Percentiles rank a stretch among this genome's conserved stretches.
Evolutionary conservation across 2,888 invertebrate genomes (phyloP).

Genomic region (Eupithecia subfuscata): DNA sequence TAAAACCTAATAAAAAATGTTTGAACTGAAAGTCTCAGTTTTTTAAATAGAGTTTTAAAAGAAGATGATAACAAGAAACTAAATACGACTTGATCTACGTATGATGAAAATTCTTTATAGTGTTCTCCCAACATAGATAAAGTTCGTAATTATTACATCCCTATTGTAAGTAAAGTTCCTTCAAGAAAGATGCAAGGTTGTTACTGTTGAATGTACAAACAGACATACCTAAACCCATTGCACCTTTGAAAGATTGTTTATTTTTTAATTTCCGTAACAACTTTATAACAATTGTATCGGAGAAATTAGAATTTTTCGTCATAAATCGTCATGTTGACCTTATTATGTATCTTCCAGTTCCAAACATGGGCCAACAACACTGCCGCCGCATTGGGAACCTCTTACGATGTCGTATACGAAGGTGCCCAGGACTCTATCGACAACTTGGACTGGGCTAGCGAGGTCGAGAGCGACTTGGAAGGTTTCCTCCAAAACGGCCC

Average conservation of each 20-base stretch:
- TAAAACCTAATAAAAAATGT: neutral
- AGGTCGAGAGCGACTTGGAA: conserved; percentile 54
- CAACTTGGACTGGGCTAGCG: conserved; percentile 58
- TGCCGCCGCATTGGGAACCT: conserved; percentile 48
- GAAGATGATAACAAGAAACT: neutral
- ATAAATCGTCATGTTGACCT: neutral
- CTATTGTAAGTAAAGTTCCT: no score
- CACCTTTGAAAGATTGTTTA: neutral
- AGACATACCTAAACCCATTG: neutral
- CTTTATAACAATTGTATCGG: neutral
- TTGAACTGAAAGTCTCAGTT: neutral
- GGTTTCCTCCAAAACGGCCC: conserved; percentile 57
- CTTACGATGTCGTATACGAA: conserved; percentile 48
- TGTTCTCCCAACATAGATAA: no score
- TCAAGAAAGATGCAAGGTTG: no score
- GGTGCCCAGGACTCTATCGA: conserved; percentile 51
- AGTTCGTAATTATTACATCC: no score
- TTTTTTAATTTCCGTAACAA: neutral
- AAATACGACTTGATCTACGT: neutral
- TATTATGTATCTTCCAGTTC: conserved; percentile 57
- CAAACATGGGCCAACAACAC: conserved; percentile 60
- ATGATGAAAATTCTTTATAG: no score
- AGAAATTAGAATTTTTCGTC: neutral
- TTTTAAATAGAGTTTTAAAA: neutral
- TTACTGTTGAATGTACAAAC: neutral